Evolutionary conservation across 2,113 vertebrate species (phyloP), one percentile per base, ranked within the genome.

Genomic region (Eudyptes chrysolophus): DNA sequence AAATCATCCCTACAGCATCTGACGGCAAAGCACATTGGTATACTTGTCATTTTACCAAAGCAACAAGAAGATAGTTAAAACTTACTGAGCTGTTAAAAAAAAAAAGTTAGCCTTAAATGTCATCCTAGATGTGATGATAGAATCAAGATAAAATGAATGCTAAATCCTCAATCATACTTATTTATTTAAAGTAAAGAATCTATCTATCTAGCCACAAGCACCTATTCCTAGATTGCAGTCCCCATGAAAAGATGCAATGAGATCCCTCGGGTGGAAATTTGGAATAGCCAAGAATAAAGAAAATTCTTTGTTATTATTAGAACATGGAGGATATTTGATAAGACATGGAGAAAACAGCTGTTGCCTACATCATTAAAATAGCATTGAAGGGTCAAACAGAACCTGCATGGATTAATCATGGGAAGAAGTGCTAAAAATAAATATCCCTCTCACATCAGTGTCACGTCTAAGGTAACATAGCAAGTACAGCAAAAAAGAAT

Each of bases 331-430:
- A 87, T 95, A 96, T 86, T 94, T 92, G 90, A 89, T 92, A 96
- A 95, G 94, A 92, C 86, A 78, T 49, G 46, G 38, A 84, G 86
- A 88, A 95, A 97, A 94, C 95, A 97, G 95, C 95, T 97, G 97
- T 83, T 90, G 69, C 51, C 64, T 66, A 38, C 68, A 86, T 81
- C 83, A 66, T 87, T 89, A 87, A 96, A 94, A 92, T 22, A 88
- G 85, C 18, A 22, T 1, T 70, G 92, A 95, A 94, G 7, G 0
- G 6, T 85, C 85, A 89, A 86, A 79, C 68, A 96, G 85, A 94
- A 94, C 46, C 75, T 94, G 55, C 68, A 77, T 2, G 10, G 94
- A 83, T 84, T 93, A 86, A 88, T 26, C 90, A 96, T 8, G 68
- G 90, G 90, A 94, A 95, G 71, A 86, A 88, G 46, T 1, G 20